Base-by-base conservation (phyloP, 2,797 vertebrate species). In the Neosilurus mollespiculum region DNA sequence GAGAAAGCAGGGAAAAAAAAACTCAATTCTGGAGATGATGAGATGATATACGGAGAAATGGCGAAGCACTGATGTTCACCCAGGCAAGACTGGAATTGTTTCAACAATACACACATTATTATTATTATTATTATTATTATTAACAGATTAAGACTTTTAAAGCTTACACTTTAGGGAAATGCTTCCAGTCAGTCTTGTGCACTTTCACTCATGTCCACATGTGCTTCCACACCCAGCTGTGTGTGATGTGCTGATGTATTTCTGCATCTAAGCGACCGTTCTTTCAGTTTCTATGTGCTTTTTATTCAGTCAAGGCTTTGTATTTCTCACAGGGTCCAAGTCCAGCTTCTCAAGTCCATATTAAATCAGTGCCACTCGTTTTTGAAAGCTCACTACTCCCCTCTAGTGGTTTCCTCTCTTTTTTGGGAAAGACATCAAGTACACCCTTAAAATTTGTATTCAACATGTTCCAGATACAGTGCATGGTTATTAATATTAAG, bases 11-110 rank as follows among this genome's bases (percentile, higher is more conserved):
- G 12, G 69, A 15, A 2, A 53, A 2, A 53, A 81, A 49, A 9
- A 0, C 0, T 2, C 16, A 81, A 61, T 26, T 20, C n/a, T 30
- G 58, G 14, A 30, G 20, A 59, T 34, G 14, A 14, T 24, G 14
- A 30, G 20, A 59, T 34, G 14, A 14, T 24, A 16, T 4, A 3
- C 2, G 24, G 26, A 26, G 30, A 59, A 59, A 58, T 22, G 30
- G 75, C 58, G 9, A 24, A 24, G 59, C 59, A 51, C 51, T 78
- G 2, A 10, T 6, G 0, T 7, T 26, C n/a, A 0, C 12, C 61
- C 43, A 65, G 77, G 61, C 61, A 66, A 79, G 62, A 65, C 62
- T 78, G 61, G 61, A 65, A 53, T 65, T 9, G 65, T 43, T 43
- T 43, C 43, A 30, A 30, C 30, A 30, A 30, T 30, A 30, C 30